Evolutionary conservation across 2,113 vertebrate genomes (phyloP), one percentile per base, ranked within the genome.

Genomic region (Carassius carassius): DNA sequence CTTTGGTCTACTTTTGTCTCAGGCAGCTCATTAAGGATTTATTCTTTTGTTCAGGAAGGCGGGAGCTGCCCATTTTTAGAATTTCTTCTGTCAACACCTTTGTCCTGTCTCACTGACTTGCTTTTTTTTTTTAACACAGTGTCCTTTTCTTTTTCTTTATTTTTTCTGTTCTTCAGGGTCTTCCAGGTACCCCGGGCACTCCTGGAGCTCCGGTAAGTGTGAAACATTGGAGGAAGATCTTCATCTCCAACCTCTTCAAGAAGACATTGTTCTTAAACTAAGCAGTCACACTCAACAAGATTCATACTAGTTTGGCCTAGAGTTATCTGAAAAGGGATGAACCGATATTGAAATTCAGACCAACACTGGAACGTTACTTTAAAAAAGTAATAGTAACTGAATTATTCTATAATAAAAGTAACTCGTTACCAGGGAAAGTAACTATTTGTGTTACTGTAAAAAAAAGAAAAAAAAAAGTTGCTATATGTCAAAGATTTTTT

Each of bases 131-230:
- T 69, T 41, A 13, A 65, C 63, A 74, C 37, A 14, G n/a, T 65
- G 23, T 51, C 3, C 11, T 49, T 74, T 54, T 44, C 35, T 82
- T 74, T 14, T 80, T 72, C 0, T 23, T 17, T 21, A 67, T 82
- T 41, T 29, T 17, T 54, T 21, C 67, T 70, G 32, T 70, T 81
- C 11, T 13, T 13, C 81, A 95, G 95, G 95, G 95, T 90, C 88
- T 95, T 89, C 94, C 94, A 69, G 95, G 95, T 51, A 89, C 91
- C 65, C 74, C 94, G 3, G 95, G 95, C 41, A 90, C 81, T 69
- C 92, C 93, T 37, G 95, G 95, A 0, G 0, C 44, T 72, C 21
- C 87, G 84, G 94, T 95, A 80, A 94, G 94, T 94, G 85, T 69
- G 2, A 84, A 8, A 25, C 7, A 37, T 25, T 74, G 9, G 11